phyloP scores from a whole-genome alignment of 2,113 vertebrate species.

The Paraplagusia blochii region DNA sequence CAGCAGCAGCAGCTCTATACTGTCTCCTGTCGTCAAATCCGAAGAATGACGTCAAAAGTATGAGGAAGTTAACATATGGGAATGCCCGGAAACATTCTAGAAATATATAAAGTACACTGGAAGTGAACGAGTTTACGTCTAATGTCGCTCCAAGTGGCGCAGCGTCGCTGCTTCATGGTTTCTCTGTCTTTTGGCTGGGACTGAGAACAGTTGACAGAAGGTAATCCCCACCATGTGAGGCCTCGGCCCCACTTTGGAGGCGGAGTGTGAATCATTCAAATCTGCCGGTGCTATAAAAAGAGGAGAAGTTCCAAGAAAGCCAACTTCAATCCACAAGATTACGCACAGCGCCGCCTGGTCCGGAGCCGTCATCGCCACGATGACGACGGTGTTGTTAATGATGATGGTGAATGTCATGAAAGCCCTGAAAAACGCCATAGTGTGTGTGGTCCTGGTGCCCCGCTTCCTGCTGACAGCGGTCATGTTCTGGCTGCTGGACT shows the following conservation, averaged over 20 bases:
- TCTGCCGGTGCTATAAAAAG: constrained; percentile 87
- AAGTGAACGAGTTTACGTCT: too few relatives aligned
- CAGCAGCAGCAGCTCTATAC: too few relatives aligned
- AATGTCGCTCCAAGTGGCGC: neutral
- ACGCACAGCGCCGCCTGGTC: constrained; percentile 50
- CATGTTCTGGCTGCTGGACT: constrained; percentile 95
- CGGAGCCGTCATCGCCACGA: constrained; percentile 57
- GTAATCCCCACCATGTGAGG: constrained; percentile 91
- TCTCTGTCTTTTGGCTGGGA: constrained; percentile 41
- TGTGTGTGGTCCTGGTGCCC: constrained; percentile 88
- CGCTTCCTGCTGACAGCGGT: constrained; percentile 90
- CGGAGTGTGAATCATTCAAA: constrained; percentile 93
- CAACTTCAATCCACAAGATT: constrained; percentile 74
- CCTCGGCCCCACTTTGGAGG: constrained; percentile 86
- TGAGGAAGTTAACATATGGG: too few relatives aligned
- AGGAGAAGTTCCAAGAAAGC: constrained; percentile 69
- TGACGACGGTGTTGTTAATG: constrained; percentile 3
- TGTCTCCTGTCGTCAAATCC: too few relatives aligned
- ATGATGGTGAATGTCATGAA: constrained; percentile 81
- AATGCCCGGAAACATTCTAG: too few relatives aligned
- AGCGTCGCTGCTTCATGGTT: constrained; percentile 8
- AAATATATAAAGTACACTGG: too few relatives aligned
- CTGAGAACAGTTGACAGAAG: constrained; percentile 71
- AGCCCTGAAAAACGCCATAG: constrained; percentile 85
- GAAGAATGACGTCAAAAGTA: too few relatives aligned